Evolutionary conservation across 2,113 vertebrate species (phyloP), one percentile per base, ranked within the genome.

Genomic region (Plecotus auritus): DNA sequence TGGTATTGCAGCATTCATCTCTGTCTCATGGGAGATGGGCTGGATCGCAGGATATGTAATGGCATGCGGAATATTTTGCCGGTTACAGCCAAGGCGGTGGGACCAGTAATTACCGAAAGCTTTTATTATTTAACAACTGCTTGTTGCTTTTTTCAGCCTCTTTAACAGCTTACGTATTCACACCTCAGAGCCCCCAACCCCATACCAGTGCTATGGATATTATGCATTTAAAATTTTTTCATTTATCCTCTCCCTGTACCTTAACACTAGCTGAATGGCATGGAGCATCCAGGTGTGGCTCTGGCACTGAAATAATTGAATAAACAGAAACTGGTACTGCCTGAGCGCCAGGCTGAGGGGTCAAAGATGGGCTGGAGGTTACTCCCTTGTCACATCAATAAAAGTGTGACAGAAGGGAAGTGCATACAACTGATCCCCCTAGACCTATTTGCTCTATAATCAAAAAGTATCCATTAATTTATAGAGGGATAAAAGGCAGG

Each of bases 1-100:
- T 85, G 81, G 59, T 94, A 51, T 56, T 97, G 4, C 78, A 61
- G 70, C 74, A 97, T 95, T 90, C 94, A 85, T 85, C 96, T 97
- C 22, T 61, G 56, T 85, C 89, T 97, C 80, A 4, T 66, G 88
- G 78, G 61, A 59, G 45, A 67, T 56, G 40, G 82, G 51, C 70
- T 81, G 42, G 76, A 17, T 67, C 23, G 89, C 45, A 89, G 37
- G 32, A 59, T 11, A 47, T 61, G 32, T 93, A 97, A 91, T 51
- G 16, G 94, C 93, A 88, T 95, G 89, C 66, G 91, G 59, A 96
- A 5, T 45, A 96, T 80, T 82, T 91, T 97, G 47, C 56, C 67
- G 95, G 30, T 67, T 89, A 87, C 3, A 70, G 87, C 26, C 42
- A 70, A 66, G 37, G 84, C 69, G 49, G 40, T 30, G 77, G 61